These are phyloP conservation scores for Liolophura sinensis DNA, from an alignment of 1,140 invertebrate species.

Conservation along the genomic window DNA sequence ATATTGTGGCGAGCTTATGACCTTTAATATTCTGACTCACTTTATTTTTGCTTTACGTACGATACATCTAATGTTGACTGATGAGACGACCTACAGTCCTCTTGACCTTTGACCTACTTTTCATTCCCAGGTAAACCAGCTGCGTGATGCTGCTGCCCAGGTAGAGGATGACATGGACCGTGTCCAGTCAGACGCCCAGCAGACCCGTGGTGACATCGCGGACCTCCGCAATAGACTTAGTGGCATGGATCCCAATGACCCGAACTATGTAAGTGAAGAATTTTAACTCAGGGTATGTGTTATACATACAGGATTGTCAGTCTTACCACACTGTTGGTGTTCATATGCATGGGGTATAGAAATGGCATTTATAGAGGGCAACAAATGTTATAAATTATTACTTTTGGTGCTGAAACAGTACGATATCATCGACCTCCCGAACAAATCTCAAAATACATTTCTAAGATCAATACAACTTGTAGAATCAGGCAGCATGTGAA, in stretches of 20 bases:
- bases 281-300: background rate
- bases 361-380: no score
- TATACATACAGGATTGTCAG: background rate
- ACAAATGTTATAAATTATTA: no score
- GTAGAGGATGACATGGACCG: constrained; percentile 51
- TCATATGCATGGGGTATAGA: no score
- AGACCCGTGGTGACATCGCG: constrained; percentile 34
- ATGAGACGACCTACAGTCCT: background rate
- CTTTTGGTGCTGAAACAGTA: no score
- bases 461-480: no score
- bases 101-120: background rate
- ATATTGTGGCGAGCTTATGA: no score
- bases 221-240: constrained; percentile 39
- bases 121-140: constrained; percentile 45
- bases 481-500: no score
- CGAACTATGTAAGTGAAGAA: constrained; percentile 40
- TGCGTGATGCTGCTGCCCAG: constrained; percentile 45
- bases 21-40: no score
- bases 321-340: background rate
- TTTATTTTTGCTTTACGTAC: no score
- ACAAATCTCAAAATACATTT: no score
- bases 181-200: constrained; percentile 29
- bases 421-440: no score
- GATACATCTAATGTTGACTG: background rate
- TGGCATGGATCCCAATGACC: constrained; percentile 33